These are phyloP conservation scores for Nymphicus hollandicus DNA, from an alignment of 2,113 vertebrate genomes.

Conservation along the genomic window DNA sequence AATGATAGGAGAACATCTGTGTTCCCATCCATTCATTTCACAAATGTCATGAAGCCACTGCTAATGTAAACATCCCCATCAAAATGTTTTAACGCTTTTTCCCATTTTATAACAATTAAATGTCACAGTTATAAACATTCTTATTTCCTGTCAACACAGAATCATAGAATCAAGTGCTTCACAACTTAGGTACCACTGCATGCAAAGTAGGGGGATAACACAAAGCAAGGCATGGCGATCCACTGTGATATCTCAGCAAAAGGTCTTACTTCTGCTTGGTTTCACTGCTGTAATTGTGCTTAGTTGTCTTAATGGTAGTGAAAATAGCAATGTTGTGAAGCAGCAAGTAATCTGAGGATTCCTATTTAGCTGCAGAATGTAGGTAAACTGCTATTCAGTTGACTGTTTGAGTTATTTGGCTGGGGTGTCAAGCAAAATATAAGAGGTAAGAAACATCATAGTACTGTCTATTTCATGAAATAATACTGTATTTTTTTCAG, in stretches of 20 bases:
- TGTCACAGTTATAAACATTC: background rate
- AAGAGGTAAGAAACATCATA: background rate
- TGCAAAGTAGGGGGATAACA: background rate
- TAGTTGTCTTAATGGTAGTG: background rate
- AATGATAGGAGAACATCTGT: slow-evolving; percentile 82
- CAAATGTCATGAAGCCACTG: slow-evolving; percentile 83
- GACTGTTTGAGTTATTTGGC: background rate
- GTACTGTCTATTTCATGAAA: background rate
- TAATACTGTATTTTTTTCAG: background rate
- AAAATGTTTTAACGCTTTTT: background rate
- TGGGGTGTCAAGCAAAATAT: background rate
- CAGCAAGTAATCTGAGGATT: background rate
- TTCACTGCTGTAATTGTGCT: background rate
- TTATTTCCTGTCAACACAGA: background rate
- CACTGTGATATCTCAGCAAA: background rate
- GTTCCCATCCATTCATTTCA: slow-evolving; percentile 82
- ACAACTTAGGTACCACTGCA: background rate
- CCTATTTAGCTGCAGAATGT: background rate
- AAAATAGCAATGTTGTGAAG: background rate
- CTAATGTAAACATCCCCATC: slow-evolving; percentile 63
- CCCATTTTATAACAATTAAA: background rate
- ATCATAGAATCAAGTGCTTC: background rate
- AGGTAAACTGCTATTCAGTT: background rate
- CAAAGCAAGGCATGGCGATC: background rate
- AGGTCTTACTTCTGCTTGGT: background rate